Conservation (phyloP, 1,140 invertebrate species). For the Leguminivora glycinivorella region DNA sequence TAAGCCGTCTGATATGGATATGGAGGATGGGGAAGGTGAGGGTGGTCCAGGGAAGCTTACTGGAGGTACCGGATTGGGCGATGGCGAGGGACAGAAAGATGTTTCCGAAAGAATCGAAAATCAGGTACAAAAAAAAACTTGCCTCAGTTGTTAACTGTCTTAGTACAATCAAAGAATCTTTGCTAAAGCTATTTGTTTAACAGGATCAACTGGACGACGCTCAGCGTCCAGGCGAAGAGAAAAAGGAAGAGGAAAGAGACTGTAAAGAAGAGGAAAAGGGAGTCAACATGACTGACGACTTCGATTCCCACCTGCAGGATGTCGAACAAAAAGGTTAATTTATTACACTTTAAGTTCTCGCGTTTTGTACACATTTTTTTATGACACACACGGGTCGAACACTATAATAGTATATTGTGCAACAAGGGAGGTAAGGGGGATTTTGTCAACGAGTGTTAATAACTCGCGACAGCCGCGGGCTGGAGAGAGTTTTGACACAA, state of each 20-base stretch:
- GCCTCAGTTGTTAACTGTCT: too few relatives aligned
- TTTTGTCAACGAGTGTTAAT: too few relatives aligned
- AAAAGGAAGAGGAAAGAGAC: conserved; percentile 87
- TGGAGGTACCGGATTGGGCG: conserved; percentile 91
- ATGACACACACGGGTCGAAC: too few relatives aligned
- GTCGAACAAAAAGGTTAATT: conserved; percentile 85
- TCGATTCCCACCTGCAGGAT: conserved; percentile 86
- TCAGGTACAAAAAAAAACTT: conserved; percentile 52
- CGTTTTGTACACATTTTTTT: too few relatives aligned
- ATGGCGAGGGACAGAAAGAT: conserved; percentile 96
- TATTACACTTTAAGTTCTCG: too few relatives aligned
- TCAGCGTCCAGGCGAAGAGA: conserved; percentile 86
- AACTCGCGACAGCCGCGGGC: too few relatives aligned
- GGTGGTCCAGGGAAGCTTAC: conserved; percentile 80
- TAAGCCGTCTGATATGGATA: conserved; percentile 91
- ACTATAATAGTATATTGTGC: too few relatives aligned
- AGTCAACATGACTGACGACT: conserved; percentile 96
- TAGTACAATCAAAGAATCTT: too few relatives aligned
- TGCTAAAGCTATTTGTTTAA: conserved; percentile 30
- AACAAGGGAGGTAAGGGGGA: too few relatives aligned
- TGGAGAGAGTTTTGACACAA: too few relatives aligned
- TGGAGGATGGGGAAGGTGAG: conserved; percentile 82
- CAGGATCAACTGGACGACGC: conserved; percentile 97
- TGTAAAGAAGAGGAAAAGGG: conserved; percentile 96
- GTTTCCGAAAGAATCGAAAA: conserved; percentile 96